These are phyloP conservation scores for Rhea pennata DNA, from an alignment of 2,113 vertebrate species.

Conservation along the genomic window DNA sequence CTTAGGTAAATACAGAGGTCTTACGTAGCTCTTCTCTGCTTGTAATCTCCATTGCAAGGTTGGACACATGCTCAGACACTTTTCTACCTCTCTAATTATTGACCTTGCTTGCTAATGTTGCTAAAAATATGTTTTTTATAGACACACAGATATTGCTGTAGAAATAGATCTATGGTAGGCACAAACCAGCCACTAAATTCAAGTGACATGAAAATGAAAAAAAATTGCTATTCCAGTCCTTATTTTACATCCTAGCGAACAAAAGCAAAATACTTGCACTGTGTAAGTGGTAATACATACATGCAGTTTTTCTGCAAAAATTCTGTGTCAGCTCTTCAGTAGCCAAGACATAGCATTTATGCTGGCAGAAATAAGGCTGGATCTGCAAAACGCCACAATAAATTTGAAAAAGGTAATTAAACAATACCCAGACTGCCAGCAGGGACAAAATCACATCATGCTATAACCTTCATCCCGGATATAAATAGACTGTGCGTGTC, in stretches of 20 bases:
- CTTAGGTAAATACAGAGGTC: neutral
- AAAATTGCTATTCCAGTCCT: neutral
- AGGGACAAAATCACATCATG: neutral
- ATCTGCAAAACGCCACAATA: slow-evolving; percentile 22
- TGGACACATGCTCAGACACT: neutral
- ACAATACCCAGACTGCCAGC: neutral
- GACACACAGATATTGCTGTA: neutral
- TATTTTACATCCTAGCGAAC: neutral
- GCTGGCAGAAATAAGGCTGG: neutral
- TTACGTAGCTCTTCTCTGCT: neutral
- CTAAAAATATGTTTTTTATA: neutral
- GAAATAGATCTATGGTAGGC: neutral
- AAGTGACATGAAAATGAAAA: neutral
- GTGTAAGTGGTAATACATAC: neutral
- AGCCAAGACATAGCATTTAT: neutral
- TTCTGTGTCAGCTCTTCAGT: slow-evolving; percentile 28
- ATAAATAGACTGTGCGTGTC: neutral
- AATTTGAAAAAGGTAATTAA: slow-evolving; percentile 42
- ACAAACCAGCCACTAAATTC: neutral
- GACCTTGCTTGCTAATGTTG: neutral
- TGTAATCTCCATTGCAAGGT: neutral
- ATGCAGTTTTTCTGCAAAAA: neutral
- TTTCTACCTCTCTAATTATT: neutral
- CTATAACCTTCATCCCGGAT: neutral
- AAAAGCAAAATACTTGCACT: neutral